phyloP scores from a whole-genome alignment of 1,140 invertebrate species.

The Cydia strobilella region DNA sequence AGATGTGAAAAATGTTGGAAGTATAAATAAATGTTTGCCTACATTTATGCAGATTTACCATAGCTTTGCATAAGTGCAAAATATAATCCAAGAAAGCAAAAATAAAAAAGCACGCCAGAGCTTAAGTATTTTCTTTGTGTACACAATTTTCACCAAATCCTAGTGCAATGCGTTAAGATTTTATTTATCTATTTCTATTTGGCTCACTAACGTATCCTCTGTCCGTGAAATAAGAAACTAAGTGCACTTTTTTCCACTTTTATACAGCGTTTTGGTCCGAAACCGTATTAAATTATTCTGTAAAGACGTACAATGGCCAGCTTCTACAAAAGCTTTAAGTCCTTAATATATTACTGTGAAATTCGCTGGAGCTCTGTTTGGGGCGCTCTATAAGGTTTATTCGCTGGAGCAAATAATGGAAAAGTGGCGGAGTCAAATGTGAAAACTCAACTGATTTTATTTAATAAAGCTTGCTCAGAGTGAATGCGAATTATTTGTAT shows the following conservation, averaged over 20 bases:
- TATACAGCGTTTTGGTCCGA: neutral
- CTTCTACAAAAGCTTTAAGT: slow-evolving; percentile 21
- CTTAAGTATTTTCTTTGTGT: neutral
- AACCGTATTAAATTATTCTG: slow-evolving; percentile 6
- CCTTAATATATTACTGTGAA: slow-evolving; percentile 29
- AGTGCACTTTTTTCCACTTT: neutral
- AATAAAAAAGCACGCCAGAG: neutral
- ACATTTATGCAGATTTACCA: no score
- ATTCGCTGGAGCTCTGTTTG: slow-evolving; percentile 15
- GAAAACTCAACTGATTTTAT: slow-evolving; percentile 5
- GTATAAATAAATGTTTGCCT: no score
- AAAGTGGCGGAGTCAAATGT: slow-evolving; percentile 1
- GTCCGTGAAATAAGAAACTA: neutral
- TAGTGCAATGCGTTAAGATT: slow-evolving; percentile 2
- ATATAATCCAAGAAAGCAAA: slow-evolving; percentile 1
- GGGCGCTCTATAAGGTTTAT: slow-evolving; percentile 14
- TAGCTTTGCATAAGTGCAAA: no score
- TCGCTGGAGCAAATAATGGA: slow-evolving; percentile 17
- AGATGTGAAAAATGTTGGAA: no score
- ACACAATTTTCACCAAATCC: neutral
- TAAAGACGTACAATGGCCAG: slow-evolving; percentile 30
- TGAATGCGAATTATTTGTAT: no score
- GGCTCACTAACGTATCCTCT: neutral
- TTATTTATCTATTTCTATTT: neutral
- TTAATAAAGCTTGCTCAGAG: neutral